Evolutionary conservation across 2,888 invertebrate genomes (phyloP).

Genomic region (Pasiphila rectangulata): DNA sequence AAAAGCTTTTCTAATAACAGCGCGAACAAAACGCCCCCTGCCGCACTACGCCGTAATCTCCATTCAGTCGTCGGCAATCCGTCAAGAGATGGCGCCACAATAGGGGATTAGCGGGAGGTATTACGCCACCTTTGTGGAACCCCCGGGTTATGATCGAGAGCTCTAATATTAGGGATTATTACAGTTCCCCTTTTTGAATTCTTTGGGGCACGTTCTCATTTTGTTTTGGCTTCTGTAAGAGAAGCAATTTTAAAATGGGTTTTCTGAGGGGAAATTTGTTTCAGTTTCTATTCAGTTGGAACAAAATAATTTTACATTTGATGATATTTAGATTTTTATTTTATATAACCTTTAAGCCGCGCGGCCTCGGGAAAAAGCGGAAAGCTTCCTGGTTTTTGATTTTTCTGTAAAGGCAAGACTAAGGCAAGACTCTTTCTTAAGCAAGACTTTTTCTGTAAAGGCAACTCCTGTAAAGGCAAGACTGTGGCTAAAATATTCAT

Average conservation of each 20-base stretch:
- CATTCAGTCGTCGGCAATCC: constrained; percentile 69
- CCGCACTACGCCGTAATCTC: constrained; percentile 59
- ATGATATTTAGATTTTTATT: too few species aligned
- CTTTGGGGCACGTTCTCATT: constrained; percentile 24
- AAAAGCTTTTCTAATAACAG: constrained; percentile 64
- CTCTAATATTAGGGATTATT: constrained; percentile 77
- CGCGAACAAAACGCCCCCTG: constrained; percentile 67
- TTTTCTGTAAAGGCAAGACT: too few species aligned
- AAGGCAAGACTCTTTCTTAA: too few species aligned
- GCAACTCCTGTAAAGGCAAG: too few species aligned
- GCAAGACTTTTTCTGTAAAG: too few species aligned
- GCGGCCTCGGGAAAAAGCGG: too few species aligned
- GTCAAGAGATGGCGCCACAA: constrained; percentile 79
- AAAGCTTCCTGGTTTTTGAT: too few species aligned
- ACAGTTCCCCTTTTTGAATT: constrained; percentile 56
- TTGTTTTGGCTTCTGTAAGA: constrained; percentile 16
- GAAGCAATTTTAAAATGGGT: constrained; percentile 1
- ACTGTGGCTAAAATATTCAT: too few species aligned
- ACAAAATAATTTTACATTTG: too few species aligned
- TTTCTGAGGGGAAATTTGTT: not conserved
- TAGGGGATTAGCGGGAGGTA: constrained; percentile 74
- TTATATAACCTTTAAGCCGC: too few species aligned
- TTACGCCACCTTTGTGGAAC: constrained; percentile 75
- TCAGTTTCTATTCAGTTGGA: not conserved
- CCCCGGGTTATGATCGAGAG: constrained; percentile 71